Base-by-base conservation (phyloP, 2,888 invertebrate genomes). In the Lycaena phlaeas region DNA sequence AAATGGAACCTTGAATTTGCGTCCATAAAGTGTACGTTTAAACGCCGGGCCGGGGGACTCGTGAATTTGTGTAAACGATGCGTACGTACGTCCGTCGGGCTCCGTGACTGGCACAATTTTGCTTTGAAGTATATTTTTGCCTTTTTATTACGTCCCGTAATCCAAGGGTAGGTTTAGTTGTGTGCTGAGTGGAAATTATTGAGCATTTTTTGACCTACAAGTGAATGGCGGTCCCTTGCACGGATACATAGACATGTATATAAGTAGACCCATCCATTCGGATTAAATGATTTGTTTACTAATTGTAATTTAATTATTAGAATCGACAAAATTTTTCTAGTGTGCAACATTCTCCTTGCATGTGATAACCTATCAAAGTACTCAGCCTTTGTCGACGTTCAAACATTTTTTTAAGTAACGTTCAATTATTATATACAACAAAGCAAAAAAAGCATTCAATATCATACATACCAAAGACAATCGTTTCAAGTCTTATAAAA, bases 51-150 rank as follows among this genome's bases (percentile, higher is more conserved):
- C 51, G 44, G 61, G 62, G 69, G 69, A n/a, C 69, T 71, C 68
- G 75, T 71, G 73, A 70, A 77, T 73, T 72, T 74, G 72, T 74
- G 78, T 72, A 72, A 77, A 72, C 72, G 68, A 74, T 65, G 64
- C 63, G 51, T 57, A 48, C 57, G 50, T 61, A 56, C 60, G 58
- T 66, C 64, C 64, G 69, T 62, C 68, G 72, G 65, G 64, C 72
- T 70, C 64, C 69, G 74, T 84, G 82, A 82, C 82, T 76, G 72
- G 82, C 79, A 76, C 72, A 75, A 74, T 77, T 79, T 64, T 61
- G 71, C 68, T 68, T 67, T 65, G 63, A 65, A 69, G 71, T 70
- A 61, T 78, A 73, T 78, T 77, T 79, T 74, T 71, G 63, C 64
- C 72, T 74, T 76, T 77, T 77, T 78, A 73, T 76, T 75, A 66